Evolutionary conservation across 2,113 vertebrate species (phyloP), one percentile per base, ranked within the genome.

Genomic region (Oreochromis spilurus): DNA sequence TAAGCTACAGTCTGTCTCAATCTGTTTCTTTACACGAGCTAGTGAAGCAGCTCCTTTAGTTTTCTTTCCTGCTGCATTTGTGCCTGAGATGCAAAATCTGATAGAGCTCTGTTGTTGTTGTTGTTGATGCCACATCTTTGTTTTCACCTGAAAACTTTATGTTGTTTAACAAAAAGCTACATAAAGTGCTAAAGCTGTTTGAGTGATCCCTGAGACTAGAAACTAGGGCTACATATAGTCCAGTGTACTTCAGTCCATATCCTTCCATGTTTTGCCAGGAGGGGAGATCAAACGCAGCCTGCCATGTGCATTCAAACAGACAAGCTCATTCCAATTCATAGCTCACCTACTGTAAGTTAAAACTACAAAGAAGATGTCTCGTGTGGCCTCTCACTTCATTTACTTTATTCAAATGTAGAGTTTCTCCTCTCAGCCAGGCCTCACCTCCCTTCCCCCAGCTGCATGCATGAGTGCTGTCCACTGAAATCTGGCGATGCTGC

Each of bases 401-500:
- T 81, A 45, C 60, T 78, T 72, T 57, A 62, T 83, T 77, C 67
- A 48, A 82, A 53, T 84, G 38, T 26, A 11, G 34, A 16, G 17
- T 58, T 87, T 75, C 72, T 88, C 81, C 84, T 87, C 62, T 55
- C 53, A 81, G 86, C 40, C 70, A 55, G 31, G 4, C 29, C 62
- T 31, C 70, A 1, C 24, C 45, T 77, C 70, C 19, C 62, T 40
- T 67, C 36, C 70, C 67, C n/a, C 48, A 2, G 65, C 36, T 26
- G 83, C 88, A 90, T 79, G 93, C 91, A 93, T 86, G 91, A 90
- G 85, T 75, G 79, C 84, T 89, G 86, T 89, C 88, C 86, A 82
- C 53, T 57, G 86, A 88, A 92, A 80, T 84, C 82, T 82, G 60
- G 88, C 84, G 9, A 84, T 9, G 91, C 92, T 83, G 55, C 82